Evolutionary conservation across 2,888 invertebrate genomes (phyloP), one percentile per base, ranked within the genome.

Genomic region (Standfussiana lucernea): DNA sequence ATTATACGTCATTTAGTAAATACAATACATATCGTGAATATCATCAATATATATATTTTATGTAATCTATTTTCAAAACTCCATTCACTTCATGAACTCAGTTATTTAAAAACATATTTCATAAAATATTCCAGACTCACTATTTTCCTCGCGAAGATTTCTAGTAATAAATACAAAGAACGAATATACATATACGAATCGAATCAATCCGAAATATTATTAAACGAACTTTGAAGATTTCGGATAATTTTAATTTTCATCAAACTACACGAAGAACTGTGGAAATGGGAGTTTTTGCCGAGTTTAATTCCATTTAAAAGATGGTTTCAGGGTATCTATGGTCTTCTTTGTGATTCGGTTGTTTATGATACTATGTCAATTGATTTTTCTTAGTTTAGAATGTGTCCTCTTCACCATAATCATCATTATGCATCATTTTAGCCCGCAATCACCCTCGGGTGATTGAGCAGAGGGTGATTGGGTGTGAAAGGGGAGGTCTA

Each of bases 191-290:
- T 45, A 68, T 53, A 61, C 40, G n/a, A 35, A 28, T 47, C 4
- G 18, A 56, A 50, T 28, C 28, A 42, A 37, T 42, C 56, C 4
- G 1, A 75, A 75, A 75, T 45, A 21, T 24, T 21, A 24, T 62
- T 56, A 42, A 50, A 47, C 15, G 7, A 62, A 68, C 10, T n/a
- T 42, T 18, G 32, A 24, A 28, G 7, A 56, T 35, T 56, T 76
- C 21, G 40, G 6, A 61, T 42, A 42, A 42, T 40, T 73, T 50
- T 15, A 68, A 64, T 68, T 47, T 76, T 47, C 47, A 68, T 59
- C 65, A 56, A 56, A 82, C 47, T 76, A 21, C 40, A 40, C 3
- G 40, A 64, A 10, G n/a, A 68, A 76, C 35, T 35, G 37, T 47
- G 28, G 32, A 42, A 69, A 2, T 21, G 11, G 61, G 13, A 50